Percentiles rank a stretch among this genome's conserved stretches.
Conservation (phyloP, 2,888 invertebrate genomes). For the Pammene fasciana region DNA sequence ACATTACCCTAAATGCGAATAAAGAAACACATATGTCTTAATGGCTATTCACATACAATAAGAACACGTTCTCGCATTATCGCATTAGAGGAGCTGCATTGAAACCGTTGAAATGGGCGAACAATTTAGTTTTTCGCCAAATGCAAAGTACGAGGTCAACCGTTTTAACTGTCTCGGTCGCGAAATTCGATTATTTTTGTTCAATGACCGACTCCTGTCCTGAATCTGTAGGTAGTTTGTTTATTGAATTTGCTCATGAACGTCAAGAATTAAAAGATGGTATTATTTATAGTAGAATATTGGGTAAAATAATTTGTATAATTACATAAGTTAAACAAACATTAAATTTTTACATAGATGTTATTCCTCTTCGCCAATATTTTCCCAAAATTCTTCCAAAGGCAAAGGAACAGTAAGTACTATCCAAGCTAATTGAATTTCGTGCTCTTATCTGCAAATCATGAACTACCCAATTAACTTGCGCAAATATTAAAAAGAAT, state of each 20-base stretch:
- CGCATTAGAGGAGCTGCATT: conserved; percentile 22
- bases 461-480: too few relatives aligned
- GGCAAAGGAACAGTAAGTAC: too few relatives aligned
- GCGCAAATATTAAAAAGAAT: not conserved
- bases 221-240: not conserved
- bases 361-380: too few relatives aligned
- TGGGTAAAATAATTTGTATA: too few relatives aligned
- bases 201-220: not conserved
- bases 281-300: too few relatives aligned
- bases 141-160: conserved; percentile 32
- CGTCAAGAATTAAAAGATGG: too few relatives aligned
- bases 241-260: too few relatives aligned
- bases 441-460: too few relatives aligned
- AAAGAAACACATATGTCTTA: conserved; percentile 30
- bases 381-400: too few relatives aligned
- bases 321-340: too few relatives aligned
- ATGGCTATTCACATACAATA: conserved; percentile 25
- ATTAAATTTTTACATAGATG: too few relatives aligned
- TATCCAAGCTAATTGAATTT: too few relatives aligned
- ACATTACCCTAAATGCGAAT: conserved; percentile 23
- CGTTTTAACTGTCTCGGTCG: conserved; percentile 14
- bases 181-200: conserved; percentile 18
- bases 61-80: conserved; percentile 23
- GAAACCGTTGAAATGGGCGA: conserved; percentile 21
- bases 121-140: conserved; percentile 27